Evolutionary conservation across 1,140 invertebrate species (phyloP).

Genomic region (Dolichoris vasculosae): DNA sequence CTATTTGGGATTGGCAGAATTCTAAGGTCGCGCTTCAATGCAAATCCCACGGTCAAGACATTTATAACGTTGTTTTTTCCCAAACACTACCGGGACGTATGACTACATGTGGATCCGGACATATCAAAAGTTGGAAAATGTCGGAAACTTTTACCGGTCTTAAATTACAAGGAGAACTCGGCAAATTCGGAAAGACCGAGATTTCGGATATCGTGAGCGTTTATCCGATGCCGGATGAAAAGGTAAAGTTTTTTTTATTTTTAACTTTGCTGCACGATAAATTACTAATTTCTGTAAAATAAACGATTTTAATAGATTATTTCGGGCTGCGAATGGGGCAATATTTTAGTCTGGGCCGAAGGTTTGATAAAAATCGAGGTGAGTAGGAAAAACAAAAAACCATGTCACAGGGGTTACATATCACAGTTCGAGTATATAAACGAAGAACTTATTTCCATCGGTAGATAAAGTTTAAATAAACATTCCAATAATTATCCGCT

Average conservation of each 20-base stretch:
- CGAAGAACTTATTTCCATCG: constrained; percentile 78
- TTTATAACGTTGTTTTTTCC: constrained; percentile 87
- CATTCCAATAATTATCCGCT: not conserved
- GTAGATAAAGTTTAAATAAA: constrained; percentile 58
- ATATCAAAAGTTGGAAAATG: constrained; percentile 97
- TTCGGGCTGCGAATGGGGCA: constrained; percentile 91
- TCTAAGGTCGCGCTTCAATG: constrained; percentile 83
- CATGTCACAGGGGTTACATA: constrained; percentile 84
- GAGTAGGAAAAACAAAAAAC: constrained; percentile 79
- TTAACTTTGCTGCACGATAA: too few species aligned
- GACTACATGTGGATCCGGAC: constrained; percentile 83
- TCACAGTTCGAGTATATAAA: constrained; percentile 82
- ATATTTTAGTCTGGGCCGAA: constrained; percentile 91
- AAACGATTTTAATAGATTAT: constrained; percentile 78
- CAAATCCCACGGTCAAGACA: constrained; percentile 87
- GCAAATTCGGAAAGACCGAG: constrained; percentile 92
- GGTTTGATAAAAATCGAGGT: constrained; percentile 89
- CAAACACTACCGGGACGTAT: constrained; percentile 84
- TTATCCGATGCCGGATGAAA: constrained; percentile 89
- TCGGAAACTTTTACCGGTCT: constrained; percentile 90
- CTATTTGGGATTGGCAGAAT: constrained; percentile 90
- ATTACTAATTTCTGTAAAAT: not conserved
- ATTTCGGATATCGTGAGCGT: constrained; percentile 90
- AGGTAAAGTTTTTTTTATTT: constrained; percentile 73
- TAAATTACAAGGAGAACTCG: constrained; percentile 89